Base-by-base conservation (phyloP, 2,797 vertebrate genomes). In the Pitangus sulphuratus region DNA sequence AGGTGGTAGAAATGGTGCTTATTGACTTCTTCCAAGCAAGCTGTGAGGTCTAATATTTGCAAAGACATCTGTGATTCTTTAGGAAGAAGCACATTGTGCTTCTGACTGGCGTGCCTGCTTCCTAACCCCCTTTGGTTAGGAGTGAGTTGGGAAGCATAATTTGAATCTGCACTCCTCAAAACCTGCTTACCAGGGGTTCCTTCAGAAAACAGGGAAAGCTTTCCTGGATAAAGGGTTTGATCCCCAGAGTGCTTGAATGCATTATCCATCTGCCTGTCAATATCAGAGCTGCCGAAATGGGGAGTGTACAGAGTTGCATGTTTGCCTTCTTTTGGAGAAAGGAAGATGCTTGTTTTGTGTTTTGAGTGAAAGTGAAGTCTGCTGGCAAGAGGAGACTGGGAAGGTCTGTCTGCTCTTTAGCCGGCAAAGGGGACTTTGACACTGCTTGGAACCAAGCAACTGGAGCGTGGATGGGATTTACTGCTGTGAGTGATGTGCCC, bases 401-500 rank as follows among this genome's bases (percentile, higher is more conserved):
- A 76, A 88, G 83, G 3, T 1, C 35, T 50, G 12, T 47, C 28
- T 56, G 15, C 44, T 72, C 22, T 6, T 6, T 37, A 77, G 58
- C 40, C 33, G 65, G 70, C 17, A 26, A 51, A 87, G 50, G 21
- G 47, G 28, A 8, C 39, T 93, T 62, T 78, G 74, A 47, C 2
- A 3, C 69, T 47, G 28, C 84, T 93, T 45, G 40, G 53, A 89
- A 76, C 79, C 0, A 2, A 89, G 68, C 51, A 90, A 10, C 26
- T 0, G 0, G 40, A 77, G 75, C 0, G 0, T 77, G 78, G 57
- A 51, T 84, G 83, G 85, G 80, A 75, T 79, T 94, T 79, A n/a
- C n/a, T 40, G 83, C 87, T 66, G 57, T 64, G 65, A 91, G 76
- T 78, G 87, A 92, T 90, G 72, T 83, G 72, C 69, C 40, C 18